These are phyloP conservation scores for Sinodicranocentrus sp. DNA, from an alignment of 2,888 invertebrate genomes.

Conservation along the genomic window DNA sequence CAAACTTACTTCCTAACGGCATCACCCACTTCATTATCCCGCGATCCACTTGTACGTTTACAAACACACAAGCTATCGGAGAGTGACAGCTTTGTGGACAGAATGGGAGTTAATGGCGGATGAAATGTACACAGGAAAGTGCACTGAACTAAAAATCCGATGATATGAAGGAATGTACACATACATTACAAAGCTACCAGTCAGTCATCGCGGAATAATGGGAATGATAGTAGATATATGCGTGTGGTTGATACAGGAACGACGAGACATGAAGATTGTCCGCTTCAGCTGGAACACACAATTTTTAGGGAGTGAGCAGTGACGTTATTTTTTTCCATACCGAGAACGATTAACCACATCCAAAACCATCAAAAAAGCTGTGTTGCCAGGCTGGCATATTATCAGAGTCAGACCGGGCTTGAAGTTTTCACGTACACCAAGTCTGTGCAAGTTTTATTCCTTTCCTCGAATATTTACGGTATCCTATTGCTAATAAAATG, in stretches of 20 bases:
- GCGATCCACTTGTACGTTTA: constrained; percentile 4
- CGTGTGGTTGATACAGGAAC: no score
- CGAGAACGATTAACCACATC: constrained; percentile 21
- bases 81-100: background rate
- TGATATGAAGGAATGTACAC: constrained; percentile 11
- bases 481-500: background rate
- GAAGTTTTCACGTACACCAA: background rate
- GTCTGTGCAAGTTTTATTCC: no score
- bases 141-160: constrained; percentile 59
- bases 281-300: constrained; percentile 14
- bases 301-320: background rate
- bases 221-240: no score
- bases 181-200: no score
- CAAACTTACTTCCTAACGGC: background rate
- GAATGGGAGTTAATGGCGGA: background rate
- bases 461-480: background rate
- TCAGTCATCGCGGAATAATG: no score
- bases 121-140: constrained; percentile 40
- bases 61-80: constrained; percentile 9
- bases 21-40: background rate
- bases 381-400: constrained; percentile 8
- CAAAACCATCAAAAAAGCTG: constrained; percentile 10
- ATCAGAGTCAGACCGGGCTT: background rate
- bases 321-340: constrained; percentile 6
- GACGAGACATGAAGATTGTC: no score